Evolutionary conservation across 2,113 vertebrate species (phyloP).

Genomic region (Oryzias curvinotus): DNA sequence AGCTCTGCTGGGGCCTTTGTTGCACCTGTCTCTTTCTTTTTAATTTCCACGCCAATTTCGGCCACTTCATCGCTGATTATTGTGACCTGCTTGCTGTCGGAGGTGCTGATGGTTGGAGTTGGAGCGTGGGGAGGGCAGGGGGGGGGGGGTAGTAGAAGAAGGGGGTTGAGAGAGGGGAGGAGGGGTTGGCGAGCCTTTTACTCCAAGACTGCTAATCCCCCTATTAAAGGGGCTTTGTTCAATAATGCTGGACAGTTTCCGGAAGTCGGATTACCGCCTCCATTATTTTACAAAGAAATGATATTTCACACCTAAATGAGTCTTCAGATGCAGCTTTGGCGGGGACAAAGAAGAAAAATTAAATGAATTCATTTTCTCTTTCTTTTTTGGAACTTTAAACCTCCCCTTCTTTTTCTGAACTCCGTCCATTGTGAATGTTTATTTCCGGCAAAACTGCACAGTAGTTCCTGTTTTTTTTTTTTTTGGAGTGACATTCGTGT

Average conservation of each 20-base stretch:
- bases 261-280: conserved; percentile 97
- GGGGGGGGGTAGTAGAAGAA: conserved; percentile 65
- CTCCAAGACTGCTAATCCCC: conserved; percentile 94
- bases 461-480: conserved; percentile 10
- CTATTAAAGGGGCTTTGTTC: conserved; percentile 96
- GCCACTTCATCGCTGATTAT: conserved; percentile 90
- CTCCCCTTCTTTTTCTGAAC: conserved; percentile 1
- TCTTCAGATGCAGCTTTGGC: conserved; percentile 67
- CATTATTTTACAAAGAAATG: conserved; percentile 95
- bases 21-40: conserved; percentile 84
- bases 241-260: conserved; percentile 98
- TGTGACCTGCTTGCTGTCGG: conserved; percentile 89
- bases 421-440: conserved; percentile 15
- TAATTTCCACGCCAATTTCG: conserved; percentile 84
- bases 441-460: conserved; percentile 32
- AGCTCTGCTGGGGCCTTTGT: conserved; percentile 74
- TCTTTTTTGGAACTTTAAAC: conserved; percentile 31
- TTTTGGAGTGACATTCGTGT: conserved; percentile 1
- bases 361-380: conserved; percentile 58
- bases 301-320: conserved; percentile 96
- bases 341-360: conserved; percentile 65
- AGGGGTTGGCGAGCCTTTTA: conserved; percentile 86
- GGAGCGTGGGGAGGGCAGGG: conserved; percentile 62
- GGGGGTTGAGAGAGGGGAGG: conserved; percentile 37
- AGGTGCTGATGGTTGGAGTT: conserved; percentile 78